Conservation (phyloP, 2,797 vertebrate species). For the Labeo calbasu region DNA sequence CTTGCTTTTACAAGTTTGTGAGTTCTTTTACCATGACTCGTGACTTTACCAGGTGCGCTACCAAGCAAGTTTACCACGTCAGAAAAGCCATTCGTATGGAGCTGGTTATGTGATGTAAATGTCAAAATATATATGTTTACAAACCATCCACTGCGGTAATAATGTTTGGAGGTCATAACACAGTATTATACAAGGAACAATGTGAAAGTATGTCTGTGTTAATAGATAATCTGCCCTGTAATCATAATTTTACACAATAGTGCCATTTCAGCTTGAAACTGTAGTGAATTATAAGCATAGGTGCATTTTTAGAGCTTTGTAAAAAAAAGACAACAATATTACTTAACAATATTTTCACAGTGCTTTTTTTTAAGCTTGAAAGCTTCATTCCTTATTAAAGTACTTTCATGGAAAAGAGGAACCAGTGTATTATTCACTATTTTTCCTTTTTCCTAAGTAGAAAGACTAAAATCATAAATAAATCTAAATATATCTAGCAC, state of each 20-base stretch:
- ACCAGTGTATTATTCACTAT: background rate
- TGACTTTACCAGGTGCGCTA: background rate
- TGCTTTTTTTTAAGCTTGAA: background rate
- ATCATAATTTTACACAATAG: background rate
- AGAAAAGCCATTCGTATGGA: background rate
- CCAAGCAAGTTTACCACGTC: background rate
- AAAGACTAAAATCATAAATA: background rate
- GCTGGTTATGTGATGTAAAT: background rate
- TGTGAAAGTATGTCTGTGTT: background rate
- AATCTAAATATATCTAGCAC: background rate
- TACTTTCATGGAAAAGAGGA: background rate
- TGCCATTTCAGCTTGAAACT: background rate
- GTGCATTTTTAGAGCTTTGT: background rate
- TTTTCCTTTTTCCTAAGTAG: background rate
- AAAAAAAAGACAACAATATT: too few relatives aligned
- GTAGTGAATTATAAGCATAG: background rate
- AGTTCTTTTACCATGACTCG: background rate
- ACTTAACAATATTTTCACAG: background rate
- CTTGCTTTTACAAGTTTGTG: background rate
- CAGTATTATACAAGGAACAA: background rate
- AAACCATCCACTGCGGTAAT: background rate
- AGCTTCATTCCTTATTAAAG: background rate
- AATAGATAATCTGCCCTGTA: background rate
- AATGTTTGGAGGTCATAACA: background rate
- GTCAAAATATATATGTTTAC: background rate